Evolutionary conservation across 2,113 vertebrate genomes (phyloP).

Genomic region (Dasypus novemcinctus): DNA sequence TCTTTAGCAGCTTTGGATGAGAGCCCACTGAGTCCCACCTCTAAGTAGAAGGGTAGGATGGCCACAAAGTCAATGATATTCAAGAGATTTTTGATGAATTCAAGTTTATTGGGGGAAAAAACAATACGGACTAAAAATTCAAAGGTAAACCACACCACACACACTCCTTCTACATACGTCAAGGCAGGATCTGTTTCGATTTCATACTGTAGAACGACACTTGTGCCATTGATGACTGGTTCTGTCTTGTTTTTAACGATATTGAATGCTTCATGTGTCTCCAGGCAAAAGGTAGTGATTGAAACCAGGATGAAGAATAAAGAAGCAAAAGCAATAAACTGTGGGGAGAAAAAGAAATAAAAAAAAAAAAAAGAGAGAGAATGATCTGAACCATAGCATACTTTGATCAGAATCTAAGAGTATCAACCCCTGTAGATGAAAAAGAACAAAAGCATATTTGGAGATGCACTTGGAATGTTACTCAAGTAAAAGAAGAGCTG

Average conservation of each 20-base stretch:
- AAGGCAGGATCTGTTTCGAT: conserved; percentile 96
- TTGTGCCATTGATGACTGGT: conserved; percentile 85
- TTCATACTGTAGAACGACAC: conserved; percentile 90
- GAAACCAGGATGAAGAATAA: conserved; percentile 99
- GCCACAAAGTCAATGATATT: conserved; percentile 99
- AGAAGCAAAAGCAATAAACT: conserved; percentile 98
- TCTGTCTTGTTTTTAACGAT: conserved; percentile 98
- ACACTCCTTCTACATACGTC: conserved; percentile 97
- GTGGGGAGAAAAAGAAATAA: conserved; percentile 74
- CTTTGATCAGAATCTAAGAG: neutral
- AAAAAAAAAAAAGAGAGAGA: conserved; percentile 35
- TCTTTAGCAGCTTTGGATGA: conserved; percentile 99
- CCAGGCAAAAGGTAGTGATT: conserved; percentile 98
- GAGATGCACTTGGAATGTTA: neutral
- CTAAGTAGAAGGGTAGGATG: conserved; percentile 97
- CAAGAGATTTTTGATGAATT: conserved; percentile 96
- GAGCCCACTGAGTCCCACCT: conserved; percentile 96
- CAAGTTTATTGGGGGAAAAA: conserved; percentile 97
- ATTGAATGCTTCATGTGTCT: conserved; percentile 99
- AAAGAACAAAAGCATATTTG: neutral
- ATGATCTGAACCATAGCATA: conserved; percentile 45
- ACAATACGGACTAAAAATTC: conserved; percentile 96
- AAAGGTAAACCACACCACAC: conserved; percentile 98
- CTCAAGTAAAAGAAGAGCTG: neutral
- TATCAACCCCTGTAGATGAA: neutral